Conservation (phyloP, 2,113 vertebrate species). For the Phylloscopus whistleri region DNA sequence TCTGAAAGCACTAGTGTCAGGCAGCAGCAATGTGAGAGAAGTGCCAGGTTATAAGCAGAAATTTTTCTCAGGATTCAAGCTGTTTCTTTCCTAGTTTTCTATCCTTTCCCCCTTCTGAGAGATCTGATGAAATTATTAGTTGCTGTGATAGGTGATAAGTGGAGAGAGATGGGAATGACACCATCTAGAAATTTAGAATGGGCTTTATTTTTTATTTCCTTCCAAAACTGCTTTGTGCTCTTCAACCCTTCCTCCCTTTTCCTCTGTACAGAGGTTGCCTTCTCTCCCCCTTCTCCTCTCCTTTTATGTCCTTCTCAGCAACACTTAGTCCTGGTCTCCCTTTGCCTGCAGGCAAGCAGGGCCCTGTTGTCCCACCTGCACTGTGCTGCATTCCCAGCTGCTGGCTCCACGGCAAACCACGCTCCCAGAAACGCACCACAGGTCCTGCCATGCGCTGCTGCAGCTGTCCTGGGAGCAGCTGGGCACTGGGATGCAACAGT, state of each 20-base stretch:
- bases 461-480: conserved; percentile 26
- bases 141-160: neutral
- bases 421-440: rapidly evolving
- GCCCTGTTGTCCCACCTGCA: neutral
- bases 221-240: neutral
- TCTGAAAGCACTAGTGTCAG: neutral
- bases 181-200: neutral
- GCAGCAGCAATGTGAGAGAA: neutral
- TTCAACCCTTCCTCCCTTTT: neutral
- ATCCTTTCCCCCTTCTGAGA: neutral
- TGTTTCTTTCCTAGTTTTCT: neutral
- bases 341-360: neutral
- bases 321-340: rapidly evolving
- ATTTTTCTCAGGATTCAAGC: neutral
- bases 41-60: neutral
- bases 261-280: neutral
- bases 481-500: neutral
- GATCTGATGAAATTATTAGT: neutral
- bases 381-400: neutral
- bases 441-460: neutral
- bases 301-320: neutral
- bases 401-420: neutral
- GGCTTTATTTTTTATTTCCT: neutral
- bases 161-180: neutral
- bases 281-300: neutral